Base-by-base conservation (phyloP, 2,888 invertebrate species). In the Erynnis tages region DNA sequence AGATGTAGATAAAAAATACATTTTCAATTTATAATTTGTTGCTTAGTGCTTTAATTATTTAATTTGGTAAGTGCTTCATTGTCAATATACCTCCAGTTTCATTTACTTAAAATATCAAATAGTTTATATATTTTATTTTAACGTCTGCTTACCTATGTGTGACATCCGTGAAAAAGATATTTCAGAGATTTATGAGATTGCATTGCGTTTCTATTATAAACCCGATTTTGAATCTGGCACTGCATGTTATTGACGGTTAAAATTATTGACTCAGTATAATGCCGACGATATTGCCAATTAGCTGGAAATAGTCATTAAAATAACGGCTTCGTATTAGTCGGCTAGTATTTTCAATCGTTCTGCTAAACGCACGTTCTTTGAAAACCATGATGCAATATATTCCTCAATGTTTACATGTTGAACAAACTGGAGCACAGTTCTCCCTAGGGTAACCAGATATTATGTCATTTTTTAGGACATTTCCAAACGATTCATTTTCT, bases 381-480 rank as follows among this genome's bases (percentile, higher is more conserved):
- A 23, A 40, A 34, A 44, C 35, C 44, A 23, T 52, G 44, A 44
- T 29, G 44, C 43, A 44, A 50, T 44, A 30, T 52, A 21, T 44
- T 27, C 29, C 54, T 56, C 52, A 55, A 59, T 61, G 59, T 61
- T 61, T 58, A 59, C 59, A 61, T 61, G 63, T 60, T 57, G 60
- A 55, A 61, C 60, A 61, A 65, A 63, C 57, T 62, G 57, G 61
- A 59, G 56, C 56, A 54, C 54, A 37, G 54, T 29, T 37, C 50
- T 14, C 37, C 11, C 13, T 10, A 44, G 50, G 50, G 44, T 44
- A 23, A 35, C 43, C 50, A 52, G 4, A 35, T n/a, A 5, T 19
- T n/a, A 14, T n/a, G 13, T 46, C 6, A 14, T 19, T 27, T n/a
- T 21, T 19, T n/a, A 17, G 32, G 40, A 49, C 25, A 17, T 40